phyloP scores from a whole-genome alignment of 2,888 invertebrate species.

The Eupsilia transversa region DNA sequence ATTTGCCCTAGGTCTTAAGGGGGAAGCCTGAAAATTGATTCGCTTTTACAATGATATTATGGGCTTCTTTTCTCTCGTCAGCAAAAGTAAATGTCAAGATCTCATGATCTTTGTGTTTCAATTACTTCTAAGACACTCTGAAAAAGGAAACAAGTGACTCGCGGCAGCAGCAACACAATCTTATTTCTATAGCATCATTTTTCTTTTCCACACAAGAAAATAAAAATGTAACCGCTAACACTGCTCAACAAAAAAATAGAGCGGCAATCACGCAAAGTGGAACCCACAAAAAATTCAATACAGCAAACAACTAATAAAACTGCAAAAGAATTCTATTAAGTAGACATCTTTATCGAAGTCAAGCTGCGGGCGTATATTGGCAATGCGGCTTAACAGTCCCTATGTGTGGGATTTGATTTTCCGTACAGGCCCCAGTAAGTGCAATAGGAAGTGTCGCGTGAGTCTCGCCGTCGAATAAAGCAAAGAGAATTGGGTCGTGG shows the following conservation, averaged over 20 bases:
- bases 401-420: slow-evolving; percentile 79
- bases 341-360: slow-evolving; percentile 58
- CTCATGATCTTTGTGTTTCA: neutral
- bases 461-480: slow-evolving; percentile 82
- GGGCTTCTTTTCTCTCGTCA: neutral
- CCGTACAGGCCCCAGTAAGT: slow-evolving; percentile 74
- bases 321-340: slow-evolving; percentile 64
- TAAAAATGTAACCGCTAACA: neutral
- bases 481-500: slow-evolving; percentile 86
- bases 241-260: neutral
- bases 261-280: slow-evolving; percentile 4
- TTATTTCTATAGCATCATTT: neutral
- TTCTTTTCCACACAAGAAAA: neutral
- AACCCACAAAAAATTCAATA: slow-evolving; percentile 33
- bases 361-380: slow-evolving; percentile 70
- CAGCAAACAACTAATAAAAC: slow-evolving; percentile 59
- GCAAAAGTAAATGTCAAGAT: neutral
- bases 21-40: no score
- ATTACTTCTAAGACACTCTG: neutral
- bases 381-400: slow-evolving; percentile 71
- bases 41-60: no score
- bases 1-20: no score
- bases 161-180: neutral
- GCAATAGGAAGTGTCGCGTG: slow-evolving; percentile 86
- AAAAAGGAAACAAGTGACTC: neutral